phyloP scores from a whole-genome alignment of 2,113 vertebrate species.

The Chaetodon trifascialis region DNA sequence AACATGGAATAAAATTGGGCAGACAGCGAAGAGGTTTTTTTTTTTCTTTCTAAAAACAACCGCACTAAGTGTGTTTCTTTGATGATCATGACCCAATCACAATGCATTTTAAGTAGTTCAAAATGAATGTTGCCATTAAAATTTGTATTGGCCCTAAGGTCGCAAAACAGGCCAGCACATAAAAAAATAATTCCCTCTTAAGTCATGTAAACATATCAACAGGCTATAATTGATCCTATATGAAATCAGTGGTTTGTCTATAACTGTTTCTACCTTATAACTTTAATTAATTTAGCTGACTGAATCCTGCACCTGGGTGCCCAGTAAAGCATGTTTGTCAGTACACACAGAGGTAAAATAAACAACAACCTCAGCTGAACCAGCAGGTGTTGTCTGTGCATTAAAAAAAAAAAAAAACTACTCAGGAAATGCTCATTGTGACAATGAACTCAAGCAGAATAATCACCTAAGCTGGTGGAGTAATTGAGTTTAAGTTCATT shows the following conservation, averaged over 20 bases:
- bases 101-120: slow-evolving; percentile 11
- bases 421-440: slow-evolving; percentile 51
- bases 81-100: not conserved
- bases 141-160: not conserved
- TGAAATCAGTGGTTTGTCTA: slow-evolving; percentile 20
- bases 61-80: not conserved
- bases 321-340: not conserved
- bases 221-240: slow-evolving; percentile 19
- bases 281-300: slow-evolving; percentile 54
- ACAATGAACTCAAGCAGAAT: slow-evolving; percentile 33
- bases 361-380: slow-evolving; percentile 51
- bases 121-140: not conserved
- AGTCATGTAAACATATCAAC: slow-evolving; percentile 38
- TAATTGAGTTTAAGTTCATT: slow-evolving; percentile 32
- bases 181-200: slow-evolving; percentile 19
- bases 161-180: not conserved
- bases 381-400: slow-evolving; percentile 33
- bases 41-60: not conserved
- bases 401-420: not conserved
- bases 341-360: slow-evolving; percentile 2
- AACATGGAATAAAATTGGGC: slow-evolving; percentile 27
- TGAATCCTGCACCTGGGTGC: slow-evolving; percentile 34
- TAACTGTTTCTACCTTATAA: slow-evolving; percentile 14
- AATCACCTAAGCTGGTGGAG: slow-evolving; percentile 23
- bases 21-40: not conserved